Conservation (phyloP, 2,113 vertebrate species). For the Prunella himalayana region DNA sequence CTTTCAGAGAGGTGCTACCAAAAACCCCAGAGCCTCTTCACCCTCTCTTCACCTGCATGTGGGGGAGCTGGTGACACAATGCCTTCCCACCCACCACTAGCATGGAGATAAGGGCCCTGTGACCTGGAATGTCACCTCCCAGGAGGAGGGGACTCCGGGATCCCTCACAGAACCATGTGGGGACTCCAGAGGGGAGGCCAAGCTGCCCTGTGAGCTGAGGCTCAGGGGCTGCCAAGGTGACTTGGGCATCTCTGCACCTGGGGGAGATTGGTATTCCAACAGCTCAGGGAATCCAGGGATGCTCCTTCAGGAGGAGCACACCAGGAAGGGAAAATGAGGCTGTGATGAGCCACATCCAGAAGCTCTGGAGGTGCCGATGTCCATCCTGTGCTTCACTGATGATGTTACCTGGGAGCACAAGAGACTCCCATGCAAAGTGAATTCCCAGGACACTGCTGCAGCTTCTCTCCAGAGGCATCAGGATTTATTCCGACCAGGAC, state of each 20-base stretch:
- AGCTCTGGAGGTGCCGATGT: not conserved
- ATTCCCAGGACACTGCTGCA: not conserved
- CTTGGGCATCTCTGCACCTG: fast-evolving
- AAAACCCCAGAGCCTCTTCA: not conserved
- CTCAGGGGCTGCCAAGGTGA: not conserved
- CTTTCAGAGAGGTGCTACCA: not conserved
- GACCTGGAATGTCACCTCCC: not conserved
- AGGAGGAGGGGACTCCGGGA: not conserved
- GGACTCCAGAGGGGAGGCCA: not conserved
- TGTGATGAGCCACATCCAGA: not conserved
- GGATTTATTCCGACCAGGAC: not conserved
- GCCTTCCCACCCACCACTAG: not conserved
- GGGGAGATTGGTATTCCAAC: fast-evolving
- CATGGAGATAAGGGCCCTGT: not conserved
- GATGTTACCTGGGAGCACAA: not conserved
- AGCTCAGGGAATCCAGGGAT: not conserved
- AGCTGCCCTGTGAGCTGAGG: not conserved
- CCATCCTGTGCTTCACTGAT: not conserved
- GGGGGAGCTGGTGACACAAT: not conserved
- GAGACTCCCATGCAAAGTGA: not conserved
- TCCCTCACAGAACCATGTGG: fast-evolving
- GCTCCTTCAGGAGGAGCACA: not conserved
- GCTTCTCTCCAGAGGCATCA: not conserved
- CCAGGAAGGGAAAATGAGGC: not conserved
- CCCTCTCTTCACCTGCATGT: fast-evolving